Evolutionary conservation across 92 coral and sea anemone species (phyloP).

Genomic region (Palythoa heliodiscus): DNA sequence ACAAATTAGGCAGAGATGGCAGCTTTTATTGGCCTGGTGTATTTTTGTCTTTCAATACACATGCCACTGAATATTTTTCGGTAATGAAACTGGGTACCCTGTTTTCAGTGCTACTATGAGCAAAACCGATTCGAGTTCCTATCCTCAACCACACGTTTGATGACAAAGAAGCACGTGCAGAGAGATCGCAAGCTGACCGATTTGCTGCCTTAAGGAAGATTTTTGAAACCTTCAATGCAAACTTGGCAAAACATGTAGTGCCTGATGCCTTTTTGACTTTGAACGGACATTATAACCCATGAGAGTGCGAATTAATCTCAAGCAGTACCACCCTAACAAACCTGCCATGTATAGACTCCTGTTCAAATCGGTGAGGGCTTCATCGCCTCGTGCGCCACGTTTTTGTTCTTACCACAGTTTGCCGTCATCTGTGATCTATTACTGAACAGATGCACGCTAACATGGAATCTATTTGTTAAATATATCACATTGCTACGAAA

Average conservation of each 20-base stretch:
- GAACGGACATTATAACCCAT: not conserved
- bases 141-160: constrained; percentile 7
- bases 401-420: too few species aligned
- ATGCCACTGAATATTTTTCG: constrained; percentile 25
- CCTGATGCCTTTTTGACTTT: not conserved
- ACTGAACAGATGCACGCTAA: too few species aligned
- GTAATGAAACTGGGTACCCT: constrained; percentile 19
- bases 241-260: not conserved
- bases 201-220: not conserved
- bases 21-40: constrained; percentile 11
- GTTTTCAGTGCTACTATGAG: constrained; percentile 9
- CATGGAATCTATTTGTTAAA: too few species aligned
- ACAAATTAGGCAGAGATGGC: constrained; percentile 17
- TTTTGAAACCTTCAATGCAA: not conserved
- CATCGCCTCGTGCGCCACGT: too few species aligned
- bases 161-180: constrained; percentile 12
- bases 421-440: too few species aligned
- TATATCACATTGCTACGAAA: constrained; percentile 13
- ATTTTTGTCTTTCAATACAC: constrained; percentile 17
- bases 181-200: not conserved
- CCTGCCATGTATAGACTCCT: constrained; percentile 9
- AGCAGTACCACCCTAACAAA: constrained; percentile 3
- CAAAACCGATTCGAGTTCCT: not conserved
- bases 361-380: constrained; percentile 1
- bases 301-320: not conserved